Conservation (phyloP, 2,888 invertebrate species). For the Rhagonycha lutea region DNA sequence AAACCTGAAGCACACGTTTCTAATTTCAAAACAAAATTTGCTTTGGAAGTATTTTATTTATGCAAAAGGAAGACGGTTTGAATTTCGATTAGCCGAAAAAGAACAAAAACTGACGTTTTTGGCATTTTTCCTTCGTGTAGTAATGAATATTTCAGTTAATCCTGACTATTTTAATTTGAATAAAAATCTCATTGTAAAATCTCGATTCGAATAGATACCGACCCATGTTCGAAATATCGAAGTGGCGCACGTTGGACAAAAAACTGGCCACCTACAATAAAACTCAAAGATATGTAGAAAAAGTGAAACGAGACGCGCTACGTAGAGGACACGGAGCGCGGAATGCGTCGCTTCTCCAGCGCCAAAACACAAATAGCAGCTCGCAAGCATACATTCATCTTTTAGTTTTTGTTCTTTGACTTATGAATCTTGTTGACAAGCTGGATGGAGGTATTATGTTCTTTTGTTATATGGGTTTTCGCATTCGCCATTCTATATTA, state of each 20-base stretch:
- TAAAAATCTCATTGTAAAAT: conserved; percentile 40
- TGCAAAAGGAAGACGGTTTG: not conserved
- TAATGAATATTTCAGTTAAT: conserved; percentile 54
- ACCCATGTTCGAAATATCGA: conserved; percentile 37
- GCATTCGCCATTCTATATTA: not conserved
- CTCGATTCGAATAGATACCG: conserved; percentile 35
- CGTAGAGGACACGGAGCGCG: conserved; percentile 44
- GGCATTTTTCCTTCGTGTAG: conserved; percentile 48
- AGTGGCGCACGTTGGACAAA: conserved; percentile 37
- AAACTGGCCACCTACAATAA: conserved; percentile 47
- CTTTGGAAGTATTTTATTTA: not conserved
- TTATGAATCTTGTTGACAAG: conserved; percentile 46
- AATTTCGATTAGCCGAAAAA: not conserved
- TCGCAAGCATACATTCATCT: conserved; percentile 53
- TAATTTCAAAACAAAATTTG: not conserved
- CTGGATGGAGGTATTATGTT: conserved; percentile 30
- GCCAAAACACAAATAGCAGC: conserved; percentile 55
- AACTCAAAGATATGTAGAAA: conserved; percentile 40
- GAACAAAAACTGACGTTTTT: conserved; percentile 29
- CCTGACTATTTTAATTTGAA: conserved; percentile 49
- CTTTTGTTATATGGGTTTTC: conserved; percentile 15
- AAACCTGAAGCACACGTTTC: not conserved
- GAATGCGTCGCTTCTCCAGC: conserved; percentile 53
- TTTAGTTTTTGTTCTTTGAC: conserved; percentile 49
- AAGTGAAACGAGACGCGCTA: conserved; percentile 44